phyloP scores from a whole-genome alignment of 2,113 vertebrate species.

The Bagarius yarrelli region DNA sequence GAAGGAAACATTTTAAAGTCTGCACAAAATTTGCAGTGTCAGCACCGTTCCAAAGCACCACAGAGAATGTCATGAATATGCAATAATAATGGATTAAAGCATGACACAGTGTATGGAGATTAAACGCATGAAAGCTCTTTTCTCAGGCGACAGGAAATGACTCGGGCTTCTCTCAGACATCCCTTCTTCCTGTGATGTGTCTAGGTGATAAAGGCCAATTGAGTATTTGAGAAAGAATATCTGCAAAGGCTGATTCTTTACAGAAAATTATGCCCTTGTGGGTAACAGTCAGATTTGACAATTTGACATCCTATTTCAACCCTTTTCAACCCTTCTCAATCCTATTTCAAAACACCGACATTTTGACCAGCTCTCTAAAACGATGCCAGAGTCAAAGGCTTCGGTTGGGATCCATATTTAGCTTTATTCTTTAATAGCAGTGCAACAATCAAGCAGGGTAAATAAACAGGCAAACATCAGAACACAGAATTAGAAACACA shows the following conservation, averaged over 20 bases:
- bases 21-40: too few species aligned
- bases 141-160: slow-evolving; percentile 1
- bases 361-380: too few species aligned
- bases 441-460: too few species aligned
- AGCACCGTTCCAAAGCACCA: slow-evolving; percentile 15
- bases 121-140: slow-evolving; percentile 27
- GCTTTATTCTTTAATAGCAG: too few species aligned
- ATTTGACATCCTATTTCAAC: background rate
- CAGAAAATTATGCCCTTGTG: slow-evolving; percentile 1
- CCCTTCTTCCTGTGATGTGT: slow-evolving; percentile 19
- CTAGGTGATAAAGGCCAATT: slow-evolving; percentile 43
- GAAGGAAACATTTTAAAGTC: too few species aligned
- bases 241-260: slow-evolving; percentile 1
- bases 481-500: too few species aligned
- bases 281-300: slow-evolving; percentile 25
- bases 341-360: too few species aligned
- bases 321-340: too few species aligned
- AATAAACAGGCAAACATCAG: too few species aligned
- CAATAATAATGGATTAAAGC: slow-evolving; percentile 40
- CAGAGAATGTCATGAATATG: slow-evolving; percentile 39
- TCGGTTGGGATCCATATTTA: too few species aligned
- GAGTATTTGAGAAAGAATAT: background rate
- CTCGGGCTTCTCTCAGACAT: background rate
- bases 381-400: too few species aligned
- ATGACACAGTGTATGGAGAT: slow-evolving; percentile 34